phyloP scores from a whole-genome alignment of 2,888 invertebrate species.

The Heliconius erato region DNA sequence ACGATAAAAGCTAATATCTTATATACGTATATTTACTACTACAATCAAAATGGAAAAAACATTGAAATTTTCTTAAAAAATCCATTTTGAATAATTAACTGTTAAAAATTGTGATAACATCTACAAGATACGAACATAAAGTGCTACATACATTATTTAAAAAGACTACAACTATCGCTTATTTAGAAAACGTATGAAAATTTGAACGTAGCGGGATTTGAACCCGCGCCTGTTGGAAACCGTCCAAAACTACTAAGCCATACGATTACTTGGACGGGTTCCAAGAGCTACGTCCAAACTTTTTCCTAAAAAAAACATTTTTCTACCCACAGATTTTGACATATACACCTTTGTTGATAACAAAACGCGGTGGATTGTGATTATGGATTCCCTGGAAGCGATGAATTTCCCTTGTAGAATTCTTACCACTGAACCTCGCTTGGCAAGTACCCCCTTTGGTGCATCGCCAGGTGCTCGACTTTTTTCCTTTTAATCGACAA shows the following conservation, averaged over 20 bases:
- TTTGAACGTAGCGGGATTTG: too few species aligned
- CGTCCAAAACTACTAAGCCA: too few species aligned
- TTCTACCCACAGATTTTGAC: slow-evolving; percentile 44
- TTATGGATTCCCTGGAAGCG: slow-evolving; percentile 48
- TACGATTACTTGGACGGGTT: too few species aligned
- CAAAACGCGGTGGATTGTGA: slow-evolving; percentile 53
- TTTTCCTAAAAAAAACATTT: too few species aligned
- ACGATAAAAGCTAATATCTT: too few species aligned
- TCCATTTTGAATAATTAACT: slow-evolving; percentile 47
- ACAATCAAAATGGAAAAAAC: too few species aligned
- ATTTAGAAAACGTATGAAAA: too few species aligned
- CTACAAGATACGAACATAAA: not conserved
- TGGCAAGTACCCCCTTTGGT: slow-evolving; percentile 60
- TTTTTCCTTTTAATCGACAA: slow-evolving; percentile 50
- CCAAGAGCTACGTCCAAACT: too few species aligned
- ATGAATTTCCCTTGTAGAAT: slow-evolving; percentile 20
- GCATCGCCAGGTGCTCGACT: slow-evolving; percentile 58
- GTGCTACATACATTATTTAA: not conserved
- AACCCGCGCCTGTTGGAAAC: too few species aligned
- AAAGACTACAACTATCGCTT: not conserved
- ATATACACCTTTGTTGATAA: slow-evolving; percentile 54
- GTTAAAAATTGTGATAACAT: too few species aligned
- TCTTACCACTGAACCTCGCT: slow-evolving; percentile 56
- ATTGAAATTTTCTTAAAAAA: slow-evolving; percentile 45
- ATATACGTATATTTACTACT: too few species aligned